Evolutionary conservation across 2,888 invertebrate genomes (phyloP).

Genomic region (Bugulina stolonifera): DNA sequence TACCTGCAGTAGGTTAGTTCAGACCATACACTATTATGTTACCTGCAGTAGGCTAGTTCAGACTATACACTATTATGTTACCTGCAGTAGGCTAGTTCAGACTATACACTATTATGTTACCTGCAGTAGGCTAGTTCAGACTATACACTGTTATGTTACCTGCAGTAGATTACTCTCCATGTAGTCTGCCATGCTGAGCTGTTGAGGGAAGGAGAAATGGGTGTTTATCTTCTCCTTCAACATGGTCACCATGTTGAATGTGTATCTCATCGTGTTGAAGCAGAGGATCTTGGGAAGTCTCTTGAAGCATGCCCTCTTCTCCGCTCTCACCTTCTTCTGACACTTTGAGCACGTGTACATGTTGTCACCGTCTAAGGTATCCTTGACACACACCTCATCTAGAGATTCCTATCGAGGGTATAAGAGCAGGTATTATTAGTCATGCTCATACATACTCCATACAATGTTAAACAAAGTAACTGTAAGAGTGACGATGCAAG

Average conservation of each 20-base stretch:
- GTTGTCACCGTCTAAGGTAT: constrained; percentile 91
- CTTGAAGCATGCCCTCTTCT: constrained; percentile 89
- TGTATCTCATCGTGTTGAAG: constrained; percentile 94
- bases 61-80: no score
- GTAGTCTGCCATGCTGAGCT: constrained; percentile 88
- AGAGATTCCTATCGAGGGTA: constrained; percentile 76
- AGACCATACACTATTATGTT: no score
- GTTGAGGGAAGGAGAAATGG: constrained; percentile 88
- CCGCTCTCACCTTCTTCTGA: constrained; percentile 87
- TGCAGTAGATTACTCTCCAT: constrained; percentile 80
- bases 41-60: no score
- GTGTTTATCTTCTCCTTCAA: constrained; percentile 94
- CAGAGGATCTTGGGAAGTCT: constrained; percentile 85
- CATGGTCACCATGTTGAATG: constrained; percentile 96
- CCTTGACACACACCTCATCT: constrained; percentile 94
- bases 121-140: no score
- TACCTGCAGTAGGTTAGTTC: no score
- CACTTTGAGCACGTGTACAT: constrained; percentile 96
- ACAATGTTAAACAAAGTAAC: no score
- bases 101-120: no score
- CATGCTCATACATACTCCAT: no score
- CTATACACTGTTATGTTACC: not conserved
- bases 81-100: no score
- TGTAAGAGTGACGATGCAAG: no score
- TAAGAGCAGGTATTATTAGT: no score